Percentiles rank a stretch among this genome's conserved stretches.
These are phyloP conservation scores for Miltochrista miniata DNA, from an alignment of 2,888 invertebrate species.

Conservation along the genomic window DNA sequence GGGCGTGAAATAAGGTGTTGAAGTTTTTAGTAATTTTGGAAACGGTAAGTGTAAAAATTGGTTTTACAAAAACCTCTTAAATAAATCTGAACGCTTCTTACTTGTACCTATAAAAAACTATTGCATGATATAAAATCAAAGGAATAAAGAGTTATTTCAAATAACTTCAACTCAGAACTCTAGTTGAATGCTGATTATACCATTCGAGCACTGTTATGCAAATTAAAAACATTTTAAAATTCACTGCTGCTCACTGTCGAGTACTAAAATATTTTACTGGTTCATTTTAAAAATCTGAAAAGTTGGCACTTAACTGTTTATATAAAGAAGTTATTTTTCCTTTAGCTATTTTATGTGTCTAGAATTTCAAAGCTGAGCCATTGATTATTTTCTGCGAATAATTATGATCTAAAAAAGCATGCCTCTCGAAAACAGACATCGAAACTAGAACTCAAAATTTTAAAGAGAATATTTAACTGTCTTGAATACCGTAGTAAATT, in stretches of 20 bases:
- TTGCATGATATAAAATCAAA: constrained; percentile 9
- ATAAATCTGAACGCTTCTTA: not conserved
- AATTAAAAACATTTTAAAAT: constrained; percentile 29
- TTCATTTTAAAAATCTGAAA: constrained; percentile 12
- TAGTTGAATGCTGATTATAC: constrained; percentile 23
- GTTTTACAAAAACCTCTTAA: not conserved
- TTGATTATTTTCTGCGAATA: no score
- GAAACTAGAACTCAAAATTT: no score
- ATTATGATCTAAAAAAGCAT: no score
- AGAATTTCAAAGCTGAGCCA: not conserved
- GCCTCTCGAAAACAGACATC: no score
- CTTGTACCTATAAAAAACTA: not conserved
- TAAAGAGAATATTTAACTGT: no score
- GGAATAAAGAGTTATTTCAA: constrained; percentile 9
- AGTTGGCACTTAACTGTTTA: constrained; percentile 3
- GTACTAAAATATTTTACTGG: constrained; percentile 19
- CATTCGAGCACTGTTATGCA: constrained; percentile 28
- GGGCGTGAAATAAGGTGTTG: no score
- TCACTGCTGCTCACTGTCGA: constrained; percentile 15
- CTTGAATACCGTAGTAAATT: no score
- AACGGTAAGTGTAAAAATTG: no score
- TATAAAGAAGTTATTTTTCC: not conserved
- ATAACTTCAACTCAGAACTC: constrained; percentile 17
- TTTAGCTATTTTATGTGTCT: not conserved
- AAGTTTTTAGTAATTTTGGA: no score